Base-by-base conservation (phyloP, 2,113 vertebrate species). In the Zosterops borbonicus region DNA sequence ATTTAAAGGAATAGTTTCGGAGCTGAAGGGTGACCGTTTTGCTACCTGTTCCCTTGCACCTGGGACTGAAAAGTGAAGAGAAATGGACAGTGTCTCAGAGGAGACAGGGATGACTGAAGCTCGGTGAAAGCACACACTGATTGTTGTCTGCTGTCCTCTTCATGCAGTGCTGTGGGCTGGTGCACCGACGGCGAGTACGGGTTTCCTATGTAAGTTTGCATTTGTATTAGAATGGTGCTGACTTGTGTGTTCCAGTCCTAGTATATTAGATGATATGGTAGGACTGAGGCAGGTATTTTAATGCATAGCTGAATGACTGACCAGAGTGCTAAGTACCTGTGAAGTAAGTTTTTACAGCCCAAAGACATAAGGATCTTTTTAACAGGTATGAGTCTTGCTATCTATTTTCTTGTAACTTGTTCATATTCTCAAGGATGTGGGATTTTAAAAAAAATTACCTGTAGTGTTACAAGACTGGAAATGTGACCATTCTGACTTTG, bases 131-230 rank as follows among this genome's bases (percentile, higher is more conserved):
- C 96, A 87, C 97, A 42, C 92, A 86, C 97, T 96, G 96, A 96
- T 95, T 97, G 97, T 87, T 95, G 96, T 87, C 98, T 97, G 97
- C 97, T 97, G 97, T 97, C 98, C 99, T 98, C 99, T 99, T 99
- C 98, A 99, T 99, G 99, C 99, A 98, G 98, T 99, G 99, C 99
- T 99, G 99, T 99, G 99, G 99, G 98, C 98, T 99, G 98, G 99
- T 98, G 97, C 99, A 99, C 98, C 99, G 99, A 96, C 98, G 99
- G 98, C 98, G 97, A 99, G 98, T 98, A 97, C 98, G 97, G 98
- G 98, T 99, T 98, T 99, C 98, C 98, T 99, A 99, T 98, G 99
- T 99, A 98, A 99, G 99, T 99, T 95, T 89, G 83, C 27, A 6
- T 55, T 95, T 80, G 84, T 90, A 35, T 94, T 92, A 52, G 88